Evolutionary conservation across 2,888 invertebrate species (phyloP).

Genomic region (Eilema depressum): DNA sequence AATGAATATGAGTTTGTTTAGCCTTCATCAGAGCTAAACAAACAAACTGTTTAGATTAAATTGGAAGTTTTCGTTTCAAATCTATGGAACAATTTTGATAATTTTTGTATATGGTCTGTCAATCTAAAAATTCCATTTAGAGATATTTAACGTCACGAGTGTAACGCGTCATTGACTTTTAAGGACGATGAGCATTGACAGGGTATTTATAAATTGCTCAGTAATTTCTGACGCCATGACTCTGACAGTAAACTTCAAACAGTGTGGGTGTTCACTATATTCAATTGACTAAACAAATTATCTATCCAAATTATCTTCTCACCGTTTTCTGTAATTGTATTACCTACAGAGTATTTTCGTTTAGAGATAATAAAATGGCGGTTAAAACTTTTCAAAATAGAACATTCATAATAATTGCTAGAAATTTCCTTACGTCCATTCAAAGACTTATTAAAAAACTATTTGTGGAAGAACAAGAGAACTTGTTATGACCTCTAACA

Average conservation of each 20-base stretch:
- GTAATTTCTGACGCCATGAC: conserved; percentile 48
- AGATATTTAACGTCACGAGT: conserved; percentile 22
- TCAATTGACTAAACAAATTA: conserved; percentile 41
- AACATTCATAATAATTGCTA: neutral
- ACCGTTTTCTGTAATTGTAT: neutral
- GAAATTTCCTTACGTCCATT: neutral
- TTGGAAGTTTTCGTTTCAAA: neutral
- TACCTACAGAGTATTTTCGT: neutral
- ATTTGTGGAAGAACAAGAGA: too few relatives aligned
- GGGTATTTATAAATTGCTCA: conserved; percentile 40
- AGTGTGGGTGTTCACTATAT: conserved; percentile 28
- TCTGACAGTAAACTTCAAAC: conserved; percentile 39
- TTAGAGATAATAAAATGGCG: neutral
- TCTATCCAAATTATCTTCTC: conserved; percentile 1
- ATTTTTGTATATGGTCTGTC: neutral
- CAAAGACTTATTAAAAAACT: neutral
- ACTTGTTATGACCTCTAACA: too few relatives aligned
- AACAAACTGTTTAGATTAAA: too few relatives aligned
- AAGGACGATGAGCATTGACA: conserved; percentile 43
- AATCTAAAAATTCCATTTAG: neutral
- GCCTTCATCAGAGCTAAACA: neutral
- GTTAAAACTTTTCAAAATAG: neutral
- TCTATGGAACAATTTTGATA: neutral
- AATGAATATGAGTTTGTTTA: neutral
- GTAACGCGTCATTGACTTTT: conserved; percentile 25